Conservation (phyloP, 2,888 invertebrate species). For the Biston betularia region DNA sequence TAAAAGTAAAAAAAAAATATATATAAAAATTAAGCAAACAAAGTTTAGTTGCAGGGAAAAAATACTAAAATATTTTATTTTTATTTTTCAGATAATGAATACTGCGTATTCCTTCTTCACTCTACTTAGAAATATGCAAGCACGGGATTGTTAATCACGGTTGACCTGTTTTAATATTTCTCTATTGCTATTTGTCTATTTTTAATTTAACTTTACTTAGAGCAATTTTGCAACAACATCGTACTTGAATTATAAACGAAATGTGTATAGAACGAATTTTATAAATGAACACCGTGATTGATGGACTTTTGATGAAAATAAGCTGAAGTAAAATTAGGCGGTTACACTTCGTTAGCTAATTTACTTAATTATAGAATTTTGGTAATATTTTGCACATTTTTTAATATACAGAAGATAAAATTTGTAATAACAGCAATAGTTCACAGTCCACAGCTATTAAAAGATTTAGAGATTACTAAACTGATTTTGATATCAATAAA, state of each 20-base stretch:
- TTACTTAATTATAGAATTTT: conserved; percentile 20
- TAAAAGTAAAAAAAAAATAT: no score
- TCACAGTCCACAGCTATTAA: no score
- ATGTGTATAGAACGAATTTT: conserved; percentile 4
- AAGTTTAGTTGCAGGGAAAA: no score
- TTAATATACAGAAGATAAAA: not conserved
- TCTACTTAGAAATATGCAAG: conserved; percentile 67
- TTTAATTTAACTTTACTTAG: not conserved
- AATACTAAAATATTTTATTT: no score
- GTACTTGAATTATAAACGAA: not conserved
- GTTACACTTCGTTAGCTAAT: conserved; percentile 31
- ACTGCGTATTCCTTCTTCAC: conserved; percentile 70
- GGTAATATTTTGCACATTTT: conserved; percentile 1
- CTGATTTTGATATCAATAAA: no score
- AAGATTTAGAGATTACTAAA: no score
- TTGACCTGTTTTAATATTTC: no score
- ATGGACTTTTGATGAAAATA: conserved; percentile 51
- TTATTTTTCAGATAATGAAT: conserved; percentile 66
- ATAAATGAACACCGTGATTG: conserved; percentile 48
- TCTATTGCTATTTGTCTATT: no score
- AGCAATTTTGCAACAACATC: not conserved
- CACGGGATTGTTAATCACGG: no score
- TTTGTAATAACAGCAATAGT: no score
- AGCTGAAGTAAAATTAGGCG: conserved; percentile 40
- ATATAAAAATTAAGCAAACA: no score